phyloP scores from a whole-genome alignment of 2,797 vertebrate genomes.

The Malurus splendens region DNA sequence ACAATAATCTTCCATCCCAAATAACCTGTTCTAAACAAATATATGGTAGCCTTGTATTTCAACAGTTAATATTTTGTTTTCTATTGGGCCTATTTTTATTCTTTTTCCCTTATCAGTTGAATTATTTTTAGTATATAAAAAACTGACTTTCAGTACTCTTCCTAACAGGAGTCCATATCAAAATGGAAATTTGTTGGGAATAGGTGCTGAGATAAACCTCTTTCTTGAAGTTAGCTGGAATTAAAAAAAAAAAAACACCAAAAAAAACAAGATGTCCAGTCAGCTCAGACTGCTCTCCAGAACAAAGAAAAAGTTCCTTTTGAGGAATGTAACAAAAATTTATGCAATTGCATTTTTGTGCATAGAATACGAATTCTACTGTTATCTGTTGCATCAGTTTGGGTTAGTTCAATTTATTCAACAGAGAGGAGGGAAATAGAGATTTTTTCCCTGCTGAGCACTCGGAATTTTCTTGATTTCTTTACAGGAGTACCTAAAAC shows the following conservation, averaged over 20 bases:
- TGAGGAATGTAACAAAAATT: background rate
- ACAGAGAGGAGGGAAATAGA: background rate
- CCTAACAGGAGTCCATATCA: background rate
- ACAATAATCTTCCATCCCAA: background rate
- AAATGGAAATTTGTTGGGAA: background rate
- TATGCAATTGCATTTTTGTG: background rate
- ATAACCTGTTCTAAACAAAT: background rate
- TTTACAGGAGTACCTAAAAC: background rate
- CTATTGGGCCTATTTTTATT: background rate
- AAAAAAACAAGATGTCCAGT: background rate
- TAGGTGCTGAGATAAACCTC: background rate
- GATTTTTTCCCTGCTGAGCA: background rate
- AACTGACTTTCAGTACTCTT: background rate
- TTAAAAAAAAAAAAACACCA: background rate
- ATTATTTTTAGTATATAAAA: background rate
- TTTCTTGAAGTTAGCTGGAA: background rate
- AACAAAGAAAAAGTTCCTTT: background rate
- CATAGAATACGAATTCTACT: background rate
- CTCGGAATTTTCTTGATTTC: background rate
- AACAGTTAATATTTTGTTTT: background rate
- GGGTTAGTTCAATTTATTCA: background rate
- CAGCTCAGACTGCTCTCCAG: background rate
- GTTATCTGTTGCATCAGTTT: background rate
- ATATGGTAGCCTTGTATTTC: background rate
- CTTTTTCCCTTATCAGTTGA: background rate